Conservation (phyloP, 2,113 vertebrate species). For the Cyprinus carpio region DNA sequence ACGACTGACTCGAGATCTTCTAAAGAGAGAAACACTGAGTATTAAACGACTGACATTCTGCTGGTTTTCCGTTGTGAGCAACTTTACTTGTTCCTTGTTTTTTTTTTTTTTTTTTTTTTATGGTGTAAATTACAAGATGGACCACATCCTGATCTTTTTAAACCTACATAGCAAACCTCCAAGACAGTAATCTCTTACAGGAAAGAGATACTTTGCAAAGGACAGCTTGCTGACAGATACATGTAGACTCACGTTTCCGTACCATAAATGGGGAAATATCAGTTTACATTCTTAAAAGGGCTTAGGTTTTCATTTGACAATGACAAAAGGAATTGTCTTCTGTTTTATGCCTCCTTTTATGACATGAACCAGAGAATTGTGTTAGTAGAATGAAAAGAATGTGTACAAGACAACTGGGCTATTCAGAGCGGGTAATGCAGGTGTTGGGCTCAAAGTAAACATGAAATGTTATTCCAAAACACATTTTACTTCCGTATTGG, state of each 20-base stretch:
- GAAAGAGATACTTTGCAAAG: constrained; percentile 34
- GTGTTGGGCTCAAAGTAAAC: constrained; percentile 1
- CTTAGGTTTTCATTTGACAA: constrained; percentile 14
- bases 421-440: not conserved
- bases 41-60: not conserved
- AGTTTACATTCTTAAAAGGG: constrained; percentile 33
- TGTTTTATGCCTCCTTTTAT: constrained; percentile 13
- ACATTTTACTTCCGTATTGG: not conserved
- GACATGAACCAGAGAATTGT: not conserved
- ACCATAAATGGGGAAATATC: constrained; percentile 38
- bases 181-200: constrained; percentile 37
- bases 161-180: constrained; percentile 27
- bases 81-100: not conserved
- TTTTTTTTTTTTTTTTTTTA: not conserved
- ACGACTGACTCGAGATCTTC: constrained; percentile 7
- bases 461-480: not conserved
- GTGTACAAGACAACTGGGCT: not conserved
- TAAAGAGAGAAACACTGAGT: not conserved
- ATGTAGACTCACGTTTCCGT: constrained; percentile 38
- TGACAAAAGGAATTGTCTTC: constrained; percentile 23
- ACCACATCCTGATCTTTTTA: constrained; percentile 35
- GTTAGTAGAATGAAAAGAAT: not conserved
- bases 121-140: constrained; percentile 43
- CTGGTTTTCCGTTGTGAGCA: not conserved
- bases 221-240: constrained; percentile 37